Evolutionary conservation across 2,113 vertebrate species (phyloP).

Genomic region (Notarius lentiginosus): DNA sequence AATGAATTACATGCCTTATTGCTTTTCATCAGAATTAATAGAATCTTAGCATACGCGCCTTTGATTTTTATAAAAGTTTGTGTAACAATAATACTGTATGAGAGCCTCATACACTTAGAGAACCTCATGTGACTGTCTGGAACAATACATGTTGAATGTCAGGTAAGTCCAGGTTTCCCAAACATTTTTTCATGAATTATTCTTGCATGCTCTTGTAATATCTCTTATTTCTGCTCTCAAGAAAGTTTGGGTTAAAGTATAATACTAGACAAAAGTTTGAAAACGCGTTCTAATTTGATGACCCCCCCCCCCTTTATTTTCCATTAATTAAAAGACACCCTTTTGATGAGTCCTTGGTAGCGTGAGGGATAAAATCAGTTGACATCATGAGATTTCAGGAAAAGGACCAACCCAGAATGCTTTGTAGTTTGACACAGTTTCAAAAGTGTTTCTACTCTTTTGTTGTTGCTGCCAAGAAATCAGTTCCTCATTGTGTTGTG

Average conservation of each 20-base stretch:
- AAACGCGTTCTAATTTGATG: too few relatives aligned
- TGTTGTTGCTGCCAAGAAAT: not conserved
- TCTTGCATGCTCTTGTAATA: not conserved
- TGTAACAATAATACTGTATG: not conserved
- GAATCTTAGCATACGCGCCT: not conserved
- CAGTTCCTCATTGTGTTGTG: not conserved
- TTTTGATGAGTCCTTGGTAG: constrained; percentile 6
- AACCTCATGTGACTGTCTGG: not conserved
- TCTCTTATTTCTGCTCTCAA: not conserved
- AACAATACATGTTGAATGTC: not conserved
- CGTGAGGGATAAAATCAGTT: not conserved
- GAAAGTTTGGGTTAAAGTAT: not conserved
- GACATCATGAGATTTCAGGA: not conserved
- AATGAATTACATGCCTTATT: not conserved
- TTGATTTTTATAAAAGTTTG: not conserved
- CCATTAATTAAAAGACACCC: too few relatives aligned
- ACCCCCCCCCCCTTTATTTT: too few relatives aligned
- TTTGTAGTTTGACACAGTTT: not conserved
- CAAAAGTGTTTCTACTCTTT: not conserved
- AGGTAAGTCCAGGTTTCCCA: not conserved
- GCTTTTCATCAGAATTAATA: not conserved
- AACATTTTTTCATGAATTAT: not conserved
- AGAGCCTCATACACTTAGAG: not conserved
- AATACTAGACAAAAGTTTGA: too few relatives aligned
- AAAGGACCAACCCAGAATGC: not conserved